phyloP scores from a whole-genome alignment of 2,797 vertebrate species.

The Pseudomugil gertrudae region DNA sequence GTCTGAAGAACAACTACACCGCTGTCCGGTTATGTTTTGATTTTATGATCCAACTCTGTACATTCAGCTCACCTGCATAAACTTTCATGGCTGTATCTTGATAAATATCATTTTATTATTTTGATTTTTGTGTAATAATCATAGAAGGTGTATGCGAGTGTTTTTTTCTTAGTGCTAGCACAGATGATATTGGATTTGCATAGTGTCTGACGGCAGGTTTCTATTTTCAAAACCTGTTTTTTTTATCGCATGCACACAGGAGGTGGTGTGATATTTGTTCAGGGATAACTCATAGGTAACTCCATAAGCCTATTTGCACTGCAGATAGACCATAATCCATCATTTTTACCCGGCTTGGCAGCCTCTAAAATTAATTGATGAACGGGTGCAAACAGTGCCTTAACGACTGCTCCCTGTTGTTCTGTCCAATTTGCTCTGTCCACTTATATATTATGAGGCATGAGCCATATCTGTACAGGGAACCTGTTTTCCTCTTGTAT shows the following conservation, averaged over 20 bases:
- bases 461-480: conserved; percentile 13
- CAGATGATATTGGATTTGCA: conserved; percentile 4
- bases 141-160: not conserved
- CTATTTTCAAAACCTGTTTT: conserved; percentile 47
- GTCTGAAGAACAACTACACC: not conserved
- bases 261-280: conserved; percentile 48
- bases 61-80: accelerated
- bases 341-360: conserved; percentile 2
- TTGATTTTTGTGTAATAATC: not conserved
- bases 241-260: conserved; percentile 29
- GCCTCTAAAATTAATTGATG: conserved; percentile 11
- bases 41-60: not conserved
- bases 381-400: conserved; percentile 2
- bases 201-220: conserved; percentile 4
- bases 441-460: not conserved
- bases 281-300: conserved; percentile 32
- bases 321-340: conserved; percentile 46
- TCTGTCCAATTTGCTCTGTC: conserved; percentile 12
- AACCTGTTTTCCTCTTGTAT: not conserved
- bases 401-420: conserved; percentile 21
- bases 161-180: not conserved
- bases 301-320: conserved; percentile 49
- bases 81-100: not conserved
- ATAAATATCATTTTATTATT: conserved; percentile 15
- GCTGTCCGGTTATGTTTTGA: not conserved